Conservation (phyloP, 2,797 vertebrate genomes). For the Liasis olivaceus region DNA sequence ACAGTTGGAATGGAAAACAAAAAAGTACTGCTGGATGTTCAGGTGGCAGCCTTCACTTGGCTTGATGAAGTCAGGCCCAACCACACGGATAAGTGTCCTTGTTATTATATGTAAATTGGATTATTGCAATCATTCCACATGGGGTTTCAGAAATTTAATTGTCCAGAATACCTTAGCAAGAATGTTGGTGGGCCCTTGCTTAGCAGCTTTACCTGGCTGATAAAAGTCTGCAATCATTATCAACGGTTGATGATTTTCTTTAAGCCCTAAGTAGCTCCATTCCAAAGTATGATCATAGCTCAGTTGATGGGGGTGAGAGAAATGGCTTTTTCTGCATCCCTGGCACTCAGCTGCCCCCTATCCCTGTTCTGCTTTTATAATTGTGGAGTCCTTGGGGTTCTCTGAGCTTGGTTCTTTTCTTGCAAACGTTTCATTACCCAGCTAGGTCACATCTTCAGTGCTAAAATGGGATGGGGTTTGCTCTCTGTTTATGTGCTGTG, state of each 20-base stretch:
- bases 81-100: neutral
- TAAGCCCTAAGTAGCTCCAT: neutral
- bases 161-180: neutral
- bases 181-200: neutral
- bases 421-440: too few relatives aligned
- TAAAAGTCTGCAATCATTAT: neutral
- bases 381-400: too few relatives aligned
- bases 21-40: neutral
- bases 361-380: neutral
- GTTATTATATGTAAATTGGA: neutral
- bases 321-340: neutral
- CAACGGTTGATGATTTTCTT: neutral
- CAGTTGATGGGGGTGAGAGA: neutral
- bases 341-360: neutral
- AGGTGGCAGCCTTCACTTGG: neutral
- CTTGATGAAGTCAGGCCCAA: neutral
- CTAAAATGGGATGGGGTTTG: too few relatives aligned
- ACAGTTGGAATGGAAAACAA: neutral
- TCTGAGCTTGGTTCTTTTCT: too few relatives aligned
- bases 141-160: neutral
- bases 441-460: too few relatives aligned
- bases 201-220: neutral
- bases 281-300: neutral
- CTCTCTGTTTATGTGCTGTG: too few relatives aligned
- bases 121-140: neutral